These are phyloP conservation scores for Glaucopsyche alexis DNA, from an alignment of 2,888 invertebrate species.

Conservation along the genomic window DNA sequence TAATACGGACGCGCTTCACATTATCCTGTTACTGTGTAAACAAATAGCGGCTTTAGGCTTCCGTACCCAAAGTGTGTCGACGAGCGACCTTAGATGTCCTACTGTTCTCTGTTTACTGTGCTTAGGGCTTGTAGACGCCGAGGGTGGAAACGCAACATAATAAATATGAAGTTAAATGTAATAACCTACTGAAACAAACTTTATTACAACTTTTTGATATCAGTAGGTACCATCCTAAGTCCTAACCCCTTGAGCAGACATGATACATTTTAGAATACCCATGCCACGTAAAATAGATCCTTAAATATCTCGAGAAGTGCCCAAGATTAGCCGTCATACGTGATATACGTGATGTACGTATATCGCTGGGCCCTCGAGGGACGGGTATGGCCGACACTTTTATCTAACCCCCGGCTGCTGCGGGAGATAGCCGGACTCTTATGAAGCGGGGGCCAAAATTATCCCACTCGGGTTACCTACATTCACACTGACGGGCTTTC, in stretches of 20 bases:
- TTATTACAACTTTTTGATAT: too few relatives aligned
- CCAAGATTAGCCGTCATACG: constrained; percentile 13
- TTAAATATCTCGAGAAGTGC: constrained; percentile 9
- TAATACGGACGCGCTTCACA: too few relatives aligned
- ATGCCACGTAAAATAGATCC: neutral
- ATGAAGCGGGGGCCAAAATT: neutral
- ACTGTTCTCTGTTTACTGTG: too few relatives aligned
- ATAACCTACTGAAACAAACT: too few relatives aligned
- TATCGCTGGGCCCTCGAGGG: constrained; percentile 3
- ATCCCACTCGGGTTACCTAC: constrained; percentile 1
- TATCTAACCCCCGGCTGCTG: constrained; percentile 2
- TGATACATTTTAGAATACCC: neutral
- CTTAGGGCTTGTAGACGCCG: too few relatives aligned
- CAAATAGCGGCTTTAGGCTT: too few relatives aligned
- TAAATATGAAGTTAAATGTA: too few relatives aligned
- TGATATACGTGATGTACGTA: constrained; percentile 1
- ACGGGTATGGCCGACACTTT: neutral
- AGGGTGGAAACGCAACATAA: too few relatives aligned
- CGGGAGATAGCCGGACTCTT: neutral
- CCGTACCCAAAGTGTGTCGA: too few relatives aligned
- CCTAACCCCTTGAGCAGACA: neutral
- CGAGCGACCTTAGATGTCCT: too few relatives aligned
- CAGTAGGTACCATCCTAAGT: too few relatives aligned
- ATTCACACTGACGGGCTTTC: neutral
- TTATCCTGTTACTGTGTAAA: too few relatives aligned